Percentiles rank a stretch among this genome's conserved stretches.
Conservation (phyloP, 2,888 invertebrate genomes). For the Dicyrtomina minuta region DNA sequence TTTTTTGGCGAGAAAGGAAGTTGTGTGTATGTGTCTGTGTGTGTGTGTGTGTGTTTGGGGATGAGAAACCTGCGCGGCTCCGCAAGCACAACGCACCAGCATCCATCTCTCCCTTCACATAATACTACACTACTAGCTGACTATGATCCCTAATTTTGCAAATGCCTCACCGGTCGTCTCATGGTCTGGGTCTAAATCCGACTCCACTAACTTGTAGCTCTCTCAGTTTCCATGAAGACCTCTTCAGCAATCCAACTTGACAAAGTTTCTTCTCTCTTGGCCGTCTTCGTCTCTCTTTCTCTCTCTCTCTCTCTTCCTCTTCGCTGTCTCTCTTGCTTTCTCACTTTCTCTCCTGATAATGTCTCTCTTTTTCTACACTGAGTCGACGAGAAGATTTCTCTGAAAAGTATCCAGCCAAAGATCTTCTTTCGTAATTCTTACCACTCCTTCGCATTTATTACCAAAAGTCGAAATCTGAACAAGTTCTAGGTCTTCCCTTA, state of each 20-base stretch:
- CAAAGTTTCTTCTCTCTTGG: constrained; percentile 19
- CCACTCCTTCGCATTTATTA: neutral
- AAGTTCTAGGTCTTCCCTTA: neutral
- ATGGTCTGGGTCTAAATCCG: constrained; percentile 25
- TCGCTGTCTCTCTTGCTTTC: neutral
- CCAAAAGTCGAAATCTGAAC: constrained; percentile 2
- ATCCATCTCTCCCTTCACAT: neutral
- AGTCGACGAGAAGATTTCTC: neutral
- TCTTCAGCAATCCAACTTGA: constrained; percentile 32
- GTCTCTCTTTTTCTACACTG: too few species aligned
- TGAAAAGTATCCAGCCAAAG: too few species aligned
- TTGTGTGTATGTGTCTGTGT: neutral
- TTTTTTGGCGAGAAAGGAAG: constrained; percentile 3
- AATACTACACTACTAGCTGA: neutral
- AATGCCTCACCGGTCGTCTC: constrained; percentile 30
- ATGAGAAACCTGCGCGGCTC: constrained; percentile 28
- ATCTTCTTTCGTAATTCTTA: neutral
- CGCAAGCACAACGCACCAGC: too few species aligned
- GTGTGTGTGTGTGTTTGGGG: neutral
- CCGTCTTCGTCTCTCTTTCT: neutral
- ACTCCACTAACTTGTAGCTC: constrained; percentile 36
- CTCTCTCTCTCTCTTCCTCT: neutral
- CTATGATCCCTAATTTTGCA: constrained; percentile 32
- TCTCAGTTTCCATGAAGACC: constrained; percentile 34
- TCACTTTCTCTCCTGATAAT: neutral